Evolutionary conservation across 2,113 vertebrate species (phyloP).

Genomic region (Myiagra hebetior): DNA sequence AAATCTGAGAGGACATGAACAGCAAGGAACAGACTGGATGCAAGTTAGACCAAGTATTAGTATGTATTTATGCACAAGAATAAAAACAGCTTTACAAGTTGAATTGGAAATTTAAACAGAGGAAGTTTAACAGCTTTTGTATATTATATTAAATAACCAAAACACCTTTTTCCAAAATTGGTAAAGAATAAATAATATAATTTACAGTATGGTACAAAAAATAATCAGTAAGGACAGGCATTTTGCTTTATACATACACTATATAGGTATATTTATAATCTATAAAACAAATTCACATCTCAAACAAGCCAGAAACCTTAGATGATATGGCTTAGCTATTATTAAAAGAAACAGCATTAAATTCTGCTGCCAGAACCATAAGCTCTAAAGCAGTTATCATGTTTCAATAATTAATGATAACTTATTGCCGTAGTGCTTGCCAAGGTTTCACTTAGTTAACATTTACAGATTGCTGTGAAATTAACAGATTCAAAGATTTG

Average conservation of each 20-base stretch:
- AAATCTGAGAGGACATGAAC: neutral
- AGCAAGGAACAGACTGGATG: neutral
- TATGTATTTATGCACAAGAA: constrained; percentile 84
- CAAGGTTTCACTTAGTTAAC: constrained; percentile 50
- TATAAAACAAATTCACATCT: constrained; percentile 84
- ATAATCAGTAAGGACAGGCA: constrained; percentile 79
- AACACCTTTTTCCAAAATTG: constrained; percentile 79
- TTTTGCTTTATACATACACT: constrained; percentile 82
- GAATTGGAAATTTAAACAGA: constrained; percentile 79
- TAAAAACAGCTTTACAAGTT: constrained; percentile 85
- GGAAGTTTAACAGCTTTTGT: constrained; percentile 78
- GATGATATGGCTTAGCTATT: constrained; percentile 82
- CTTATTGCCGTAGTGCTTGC: constrained; percentile 62
- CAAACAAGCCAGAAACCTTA: constrained; percentile 76
- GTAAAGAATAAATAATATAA: constrained; percentile 87
- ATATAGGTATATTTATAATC: constrained; percentile 79
- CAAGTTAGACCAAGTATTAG: constrained; percentile 78
- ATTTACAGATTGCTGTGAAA: constrained; percentile 35
- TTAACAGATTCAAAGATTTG: constrained; percentile 28
- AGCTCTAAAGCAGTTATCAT: constrained; percentile 61
- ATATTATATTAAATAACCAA: constrained; percentile 88
- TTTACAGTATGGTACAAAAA: constrained; percentile 88
- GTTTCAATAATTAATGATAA: constrained; percentile 33
- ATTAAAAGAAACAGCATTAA: constrained; percentile 72
- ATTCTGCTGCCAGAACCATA: constrained; percentile 54